These are phyloP conservation scores for Congeria kusceri DNA, from an alignment of 2,888 invertebrate species.

Conservation along the genomic window DNA sequence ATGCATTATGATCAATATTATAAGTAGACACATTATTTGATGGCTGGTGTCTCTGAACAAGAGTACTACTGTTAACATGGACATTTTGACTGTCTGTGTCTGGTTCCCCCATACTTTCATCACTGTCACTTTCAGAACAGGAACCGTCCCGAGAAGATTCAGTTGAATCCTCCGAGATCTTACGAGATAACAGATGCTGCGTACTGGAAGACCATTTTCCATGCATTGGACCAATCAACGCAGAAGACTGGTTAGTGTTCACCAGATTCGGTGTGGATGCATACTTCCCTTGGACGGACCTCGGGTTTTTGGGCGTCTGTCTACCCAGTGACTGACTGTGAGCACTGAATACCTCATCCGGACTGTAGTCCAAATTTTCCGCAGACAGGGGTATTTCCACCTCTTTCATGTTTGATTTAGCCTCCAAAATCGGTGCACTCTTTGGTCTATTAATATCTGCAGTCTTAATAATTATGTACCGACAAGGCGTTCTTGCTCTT, in stretches of 20 bases:
- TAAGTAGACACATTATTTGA: not conserved
- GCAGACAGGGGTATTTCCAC: slow-evolving; percentile 53
- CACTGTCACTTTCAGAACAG: too few species aligned
- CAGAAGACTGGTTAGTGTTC: not conserved
- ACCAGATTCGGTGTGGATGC: slow-evolving; percentile 34
- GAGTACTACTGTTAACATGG: too few species aligned
- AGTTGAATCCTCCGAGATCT: too few species aligned
- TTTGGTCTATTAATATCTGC: slow-evolving; percentile 31
- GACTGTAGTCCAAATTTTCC: slow-evolving; percentile 19
- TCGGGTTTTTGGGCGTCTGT: too few species aligned
- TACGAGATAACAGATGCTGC: too few species aligned
- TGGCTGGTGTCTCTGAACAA: not conserved
- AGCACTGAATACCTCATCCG: slow-evolving; percentile 3
- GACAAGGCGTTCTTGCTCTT: slow-evolving; percentile 56
- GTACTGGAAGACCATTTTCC: too few species aligned
- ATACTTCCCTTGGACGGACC: slow-evolving; percentile 7
- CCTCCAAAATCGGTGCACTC: slow-evolving; percentile 56
- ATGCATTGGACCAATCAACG: too few species aligned
- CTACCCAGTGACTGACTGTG: not conserved
- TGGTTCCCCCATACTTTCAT: too few species aligned
- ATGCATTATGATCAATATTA: not conserved
- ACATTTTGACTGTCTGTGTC: too few species aligned
- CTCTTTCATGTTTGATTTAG: slow-evolving; percentile 36
- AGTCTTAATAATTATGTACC: slow-evolving; percentile 42
- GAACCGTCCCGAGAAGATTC: too few species aligned